Evolutionary conservation across 2,113 vertebrate species (phyloP).

Genomic region (Vimba vimba): DNA sequence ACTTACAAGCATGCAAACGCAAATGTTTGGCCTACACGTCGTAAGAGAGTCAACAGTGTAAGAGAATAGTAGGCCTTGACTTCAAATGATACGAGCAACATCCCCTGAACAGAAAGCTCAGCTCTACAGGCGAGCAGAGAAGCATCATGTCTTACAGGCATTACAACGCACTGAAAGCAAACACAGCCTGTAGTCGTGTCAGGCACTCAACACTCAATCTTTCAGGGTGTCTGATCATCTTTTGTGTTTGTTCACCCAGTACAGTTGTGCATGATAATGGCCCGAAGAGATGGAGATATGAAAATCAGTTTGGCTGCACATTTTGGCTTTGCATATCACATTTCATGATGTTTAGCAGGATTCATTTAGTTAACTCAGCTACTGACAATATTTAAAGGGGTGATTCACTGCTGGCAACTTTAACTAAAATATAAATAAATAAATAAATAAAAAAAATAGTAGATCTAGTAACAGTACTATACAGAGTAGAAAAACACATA

Average conservation of each 20-base stretch:
- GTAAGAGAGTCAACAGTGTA: background rate
- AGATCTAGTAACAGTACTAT: too few species aligned
- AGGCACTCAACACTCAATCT: background rate
- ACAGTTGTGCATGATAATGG: background rate
- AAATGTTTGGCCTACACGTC: background rate
- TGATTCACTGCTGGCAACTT: background rate
- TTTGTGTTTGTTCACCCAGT: background rate
- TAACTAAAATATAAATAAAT: too few species aligned
- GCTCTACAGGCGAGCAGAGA: background rate
- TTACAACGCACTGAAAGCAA: background rate
- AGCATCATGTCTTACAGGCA: background rate
- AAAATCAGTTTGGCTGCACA: background rate
- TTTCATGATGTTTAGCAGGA: background rate
- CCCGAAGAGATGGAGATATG: background rate
- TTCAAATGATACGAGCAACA: background rate
- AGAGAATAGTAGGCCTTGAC: background rate
- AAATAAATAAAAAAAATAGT: too few species aligned
- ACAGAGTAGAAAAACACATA: too few species aligned
- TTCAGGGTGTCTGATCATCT: background rate
- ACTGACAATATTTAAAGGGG: background rate
- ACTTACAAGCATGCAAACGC: background rate
- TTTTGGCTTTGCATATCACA: conserved; percentile 2
- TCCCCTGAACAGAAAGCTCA: background rate
- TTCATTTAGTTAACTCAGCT: background rate
- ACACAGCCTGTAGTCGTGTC: background rate